Conservation (phyloP, 2,797 vertebrate genomes). For the Vipera ursinii region DNA sequence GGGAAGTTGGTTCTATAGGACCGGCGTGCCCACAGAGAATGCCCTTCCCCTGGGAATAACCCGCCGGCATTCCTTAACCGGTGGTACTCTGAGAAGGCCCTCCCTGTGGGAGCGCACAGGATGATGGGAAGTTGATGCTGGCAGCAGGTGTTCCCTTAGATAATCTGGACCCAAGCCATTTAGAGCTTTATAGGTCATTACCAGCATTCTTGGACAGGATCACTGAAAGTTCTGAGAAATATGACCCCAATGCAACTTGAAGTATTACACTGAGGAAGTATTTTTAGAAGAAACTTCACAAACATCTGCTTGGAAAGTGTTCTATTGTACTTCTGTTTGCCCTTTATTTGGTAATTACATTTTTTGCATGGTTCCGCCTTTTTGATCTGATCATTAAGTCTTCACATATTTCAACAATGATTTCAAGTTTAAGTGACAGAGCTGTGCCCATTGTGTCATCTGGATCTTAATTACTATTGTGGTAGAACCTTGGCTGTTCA, state of each 20-base stretch:
- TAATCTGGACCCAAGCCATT: too few species aligned
- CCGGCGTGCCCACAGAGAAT: too few species aligned
- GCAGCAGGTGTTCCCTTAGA: too few species aligned
- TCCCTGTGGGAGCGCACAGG: too few species aligned
- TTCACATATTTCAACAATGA: background rate
- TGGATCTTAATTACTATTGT: background rate
- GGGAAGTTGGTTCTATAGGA: too few species aligned
- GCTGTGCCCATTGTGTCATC: background rate
- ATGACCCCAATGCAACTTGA: background rate
- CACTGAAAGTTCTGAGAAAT: background rate
- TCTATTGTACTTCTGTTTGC: background rate
- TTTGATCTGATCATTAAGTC: background rate
- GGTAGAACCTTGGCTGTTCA: background rate
- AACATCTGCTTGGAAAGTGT: background rate
- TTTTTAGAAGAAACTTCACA: background rate
- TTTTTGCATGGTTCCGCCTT: background rate
- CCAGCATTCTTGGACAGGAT: background rate
- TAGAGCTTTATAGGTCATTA: too few species aligned
- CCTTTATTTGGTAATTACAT: background rate
- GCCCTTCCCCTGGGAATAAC: too few species aligned
- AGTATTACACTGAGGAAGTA: background rate
- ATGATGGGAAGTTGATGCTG: too few species aligned
- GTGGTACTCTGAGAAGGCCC: too few species aligned
- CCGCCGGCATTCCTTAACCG: too few species aligned
- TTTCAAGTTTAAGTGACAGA: background rate